These are phyloP conservation scores for Enteromius trimaculatus DNA, from an alignment of 2,797 vertebrate species.

Conservation along the genomic window DNA sequence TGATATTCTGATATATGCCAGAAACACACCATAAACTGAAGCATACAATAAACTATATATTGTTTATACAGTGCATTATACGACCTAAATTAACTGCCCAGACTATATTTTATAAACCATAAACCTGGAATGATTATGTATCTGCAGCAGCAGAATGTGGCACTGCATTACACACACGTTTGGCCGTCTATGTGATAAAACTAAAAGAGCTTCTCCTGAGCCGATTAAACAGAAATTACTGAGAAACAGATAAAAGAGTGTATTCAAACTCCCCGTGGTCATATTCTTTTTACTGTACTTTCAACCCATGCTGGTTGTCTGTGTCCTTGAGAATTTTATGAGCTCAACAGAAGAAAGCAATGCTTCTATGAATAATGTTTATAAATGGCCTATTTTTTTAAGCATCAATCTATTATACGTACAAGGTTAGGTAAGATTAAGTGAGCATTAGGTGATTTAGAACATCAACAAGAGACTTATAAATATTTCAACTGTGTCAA, in stretches of 20 bases:
- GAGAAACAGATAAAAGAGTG: conserved; percentile 44
- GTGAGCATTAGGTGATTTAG: conserved; percentile 38
- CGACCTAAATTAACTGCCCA: background rate
- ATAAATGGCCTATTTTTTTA: conserved; percentile 27
- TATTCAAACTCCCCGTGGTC: conserved; percentile 18
- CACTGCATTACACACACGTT: conserved; percentile 6
- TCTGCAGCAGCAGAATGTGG: background rate
- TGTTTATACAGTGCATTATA: background rate
- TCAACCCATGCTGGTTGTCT: conserved; percentile 23
- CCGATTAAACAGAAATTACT: conserved; percentile 40
- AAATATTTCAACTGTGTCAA: conserved; percentile 29
- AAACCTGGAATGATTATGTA: conserved; percentile 16
- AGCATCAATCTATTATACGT: conserved; percentile 12
- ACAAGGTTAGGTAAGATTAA: conserved; percentile 16
- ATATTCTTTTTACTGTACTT: conserved; percentile 42
- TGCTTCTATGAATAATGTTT: conserved; percentile 41
- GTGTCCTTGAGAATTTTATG: conserved; percentile 51
- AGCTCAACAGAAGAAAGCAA: conserved; percentile 39
- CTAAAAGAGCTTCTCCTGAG: conserved; percentile 8
- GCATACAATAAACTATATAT: background rate
- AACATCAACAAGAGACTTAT: conserved; percentile 22
- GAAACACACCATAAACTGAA: conserved; percentile 10
- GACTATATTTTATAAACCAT: conserved; percentile 23
- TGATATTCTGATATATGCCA: background rate
- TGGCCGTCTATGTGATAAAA: background rate